Evolutionary conservation across 2,113 vertebrate genomes (phyloP).

Genomic region (Oophaga pumilio): DNA sequence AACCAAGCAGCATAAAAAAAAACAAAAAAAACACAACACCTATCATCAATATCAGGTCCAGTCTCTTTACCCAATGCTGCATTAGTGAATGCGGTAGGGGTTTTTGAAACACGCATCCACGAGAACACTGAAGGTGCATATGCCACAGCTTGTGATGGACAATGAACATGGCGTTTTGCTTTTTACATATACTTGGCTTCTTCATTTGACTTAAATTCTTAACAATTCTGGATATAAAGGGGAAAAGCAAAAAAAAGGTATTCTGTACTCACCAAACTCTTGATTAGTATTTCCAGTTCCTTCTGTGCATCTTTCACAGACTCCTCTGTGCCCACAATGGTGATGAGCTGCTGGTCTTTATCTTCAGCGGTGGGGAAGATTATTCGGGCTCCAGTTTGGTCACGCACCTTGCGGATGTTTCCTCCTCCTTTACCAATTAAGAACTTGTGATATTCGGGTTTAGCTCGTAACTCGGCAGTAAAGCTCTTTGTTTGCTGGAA

Average conservation of each 20-base stretch:
- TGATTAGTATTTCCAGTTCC: slow-evolving; percentile 91
- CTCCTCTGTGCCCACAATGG: slow-evolving; percentile 93
- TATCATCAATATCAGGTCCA: too few relatives aligned
- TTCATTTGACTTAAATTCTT: too few relatives aligned
- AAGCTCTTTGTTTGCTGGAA: slow-evolving; percentile 95
- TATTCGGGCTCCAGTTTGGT: slow-evolving; percentile 92
- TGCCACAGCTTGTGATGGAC: too few relatives aligned
- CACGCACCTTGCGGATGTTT: slow-evolving; percentile 96
- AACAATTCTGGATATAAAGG: too few relatives aligned
- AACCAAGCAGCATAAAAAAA: too few relatives aligned
- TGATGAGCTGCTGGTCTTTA: slow-evolving; percentile 96
- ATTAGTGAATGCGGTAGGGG: too few relatives aligned
- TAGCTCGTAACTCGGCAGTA: slow-evolving; percentile 90
- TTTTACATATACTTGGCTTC: too few relatives aligned
- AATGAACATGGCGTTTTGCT: too few relatives aligned
- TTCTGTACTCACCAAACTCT: slow-evolving; percentile 81
- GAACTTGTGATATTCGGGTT: slow-evolving; percentile 98
- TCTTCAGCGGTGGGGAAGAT: slow-evolving; percentile 93
- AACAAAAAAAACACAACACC: too few relatives aligned
- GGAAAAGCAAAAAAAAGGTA: background rate
- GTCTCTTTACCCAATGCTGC: too few relatives aligned
- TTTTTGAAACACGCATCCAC: too few relatives aligned
- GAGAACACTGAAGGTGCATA: too few relatives aligned
- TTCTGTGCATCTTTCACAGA: slow-evolving; percentile 90
- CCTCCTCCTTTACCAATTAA: slow-evolving; percentile 95